These are phyloP conservation scores for Calcarius ornatus DNA, from an alignment of 2,113 vertebrate genomes.

Conservation along the genomic window DNA sequence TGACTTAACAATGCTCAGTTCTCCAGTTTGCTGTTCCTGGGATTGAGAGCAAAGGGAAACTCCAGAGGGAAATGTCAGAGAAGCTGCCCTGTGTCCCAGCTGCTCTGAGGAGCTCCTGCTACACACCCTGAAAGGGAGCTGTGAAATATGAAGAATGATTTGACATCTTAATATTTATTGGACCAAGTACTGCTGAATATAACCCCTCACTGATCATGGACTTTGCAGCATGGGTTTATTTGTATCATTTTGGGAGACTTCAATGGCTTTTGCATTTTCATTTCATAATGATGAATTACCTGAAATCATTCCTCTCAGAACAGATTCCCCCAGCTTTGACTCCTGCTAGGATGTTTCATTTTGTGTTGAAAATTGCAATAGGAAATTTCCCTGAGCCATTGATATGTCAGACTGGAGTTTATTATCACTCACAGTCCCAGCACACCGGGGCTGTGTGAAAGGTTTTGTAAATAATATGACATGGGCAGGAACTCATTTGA, in stretches of 20 bases:
- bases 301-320: conserved; percentile 21
- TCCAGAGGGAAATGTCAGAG: neutral
- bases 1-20: neutral
- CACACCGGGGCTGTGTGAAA: neutral
- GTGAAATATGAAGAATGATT: conserved; percentile 2
- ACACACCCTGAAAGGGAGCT: neutral
- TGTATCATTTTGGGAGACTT: neutral
- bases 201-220: neutral
- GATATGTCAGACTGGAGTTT: conserved; percentile 49
- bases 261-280: conserved; percentile 36
- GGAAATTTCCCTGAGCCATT: conserved; percentile 49
- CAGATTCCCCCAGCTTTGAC: conserved; percentile 10
- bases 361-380: conserved; percentile 53
- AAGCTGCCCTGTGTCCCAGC: neutral
- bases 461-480: conserved; percentile 53
- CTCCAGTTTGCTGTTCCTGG: neutral
- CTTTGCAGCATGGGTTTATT: conserved; percentile 6
- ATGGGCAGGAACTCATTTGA: neutral
- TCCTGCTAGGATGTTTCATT: conserved; percentile 52
- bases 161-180: neutral
- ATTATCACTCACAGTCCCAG: conserved; percentile 28
- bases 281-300: conserved; percentile 52
- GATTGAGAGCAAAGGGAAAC: neutral
- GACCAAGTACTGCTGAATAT: neutral
- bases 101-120: neutral